Base-by-base conservation (phyloP, 53 echinoderm and acorn worm genomes). In the Paracentrotus lividus region DNA sequence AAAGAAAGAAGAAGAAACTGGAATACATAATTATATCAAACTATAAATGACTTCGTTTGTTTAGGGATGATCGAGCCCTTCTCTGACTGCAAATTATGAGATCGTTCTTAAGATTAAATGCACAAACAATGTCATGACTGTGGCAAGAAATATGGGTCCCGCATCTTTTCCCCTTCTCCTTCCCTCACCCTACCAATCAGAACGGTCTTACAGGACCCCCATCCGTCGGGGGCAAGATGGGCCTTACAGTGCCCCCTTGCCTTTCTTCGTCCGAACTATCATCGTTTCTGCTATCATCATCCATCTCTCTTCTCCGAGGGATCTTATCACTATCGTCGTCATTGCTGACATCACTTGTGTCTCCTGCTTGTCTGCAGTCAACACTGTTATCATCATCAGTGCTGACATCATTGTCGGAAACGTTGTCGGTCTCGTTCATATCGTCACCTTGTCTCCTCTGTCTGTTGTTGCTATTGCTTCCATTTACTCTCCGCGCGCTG, bases 391-490 rank as follows among this genome's bases (percentile, higher is more conserved):
- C 40, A 6, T 40, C 36, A 38, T 72, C 72, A 36, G 18, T 40
- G 27, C 72, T 72, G 72, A 16, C 72, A 36, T 72, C 32, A 40
- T 20, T 36, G 72, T 16, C 18, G 40, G 16, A 16, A 38, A 38
- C 72, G 72, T 72, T 40, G 5, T 72, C 38, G 16, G 36, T 40
- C 3, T 72, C 40, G 38, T 20, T 38, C 1, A 72, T 16, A 40
- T 72, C 21, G 32, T 40, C 27, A 4, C 16, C 72, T 40, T 72
- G 72, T 40, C 72, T 72, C 40, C 38, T 40, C 40, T 36, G 72
- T 40, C 72, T 72, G 40, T 40, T 72, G 40, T 72, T 72, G 72
- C 72, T 72, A 38, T 72, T 21, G 72, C 72, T 72, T 20, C 40
- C 72, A 72, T 36, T 38, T 38, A 20, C 16, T 67, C 67, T 52